phyloP scores from a whole-genome alignment of 2,113 vertebrate genomes.

The Aldabrachelys gigantea region DNA sequence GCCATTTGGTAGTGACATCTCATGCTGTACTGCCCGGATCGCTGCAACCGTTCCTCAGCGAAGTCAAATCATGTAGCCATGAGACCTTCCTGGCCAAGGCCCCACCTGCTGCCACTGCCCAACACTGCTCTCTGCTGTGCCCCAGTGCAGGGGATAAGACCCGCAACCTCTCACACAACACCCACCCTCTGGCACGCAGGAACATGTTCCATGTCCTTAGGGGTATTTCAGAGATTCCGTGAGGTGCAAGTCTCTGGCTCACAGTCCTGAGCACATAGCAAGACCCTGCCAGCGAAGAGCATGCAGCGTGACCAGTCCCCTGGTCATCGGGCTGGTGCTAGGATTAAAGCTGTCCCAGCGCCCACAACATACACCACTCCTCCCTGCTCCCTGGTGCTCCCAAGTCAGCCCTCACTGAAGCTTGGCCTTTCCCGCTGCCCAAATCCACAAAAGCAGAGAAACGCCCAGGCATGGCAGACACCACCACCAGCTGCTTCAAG shows the following conservation, averaged over 20 bases:
- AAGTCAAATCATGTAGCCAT: neutral
- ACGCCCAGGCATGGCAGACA: neutral
- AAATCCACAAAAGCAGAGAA: constrained; percentile 70
- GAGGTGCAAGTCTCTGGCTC: neutral
- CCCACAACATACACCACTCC: neutral
- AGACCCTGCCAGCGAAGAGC: neutral
- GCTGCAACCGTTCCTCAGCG: neutral
- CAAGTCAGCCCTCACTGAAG: neutral
- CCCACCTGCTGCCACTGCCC: too few species aligned
- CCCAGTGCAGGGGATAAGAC: too few species aligned
- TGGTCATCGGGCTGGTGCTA: neutral
- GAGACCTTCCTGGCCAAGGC: neutral
- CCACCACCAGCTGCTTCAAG: constrained; percentile 85
- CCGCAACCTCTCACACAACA: neutral
- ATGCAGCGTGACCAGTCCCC: neutral
- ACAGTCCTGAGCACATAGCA: neutral
- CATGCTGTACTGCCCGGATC: too few species aligned
- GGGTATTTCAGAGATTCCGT: neutral
- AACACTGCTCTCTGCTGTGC: neutral
- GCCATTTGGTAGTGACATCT: neutral
- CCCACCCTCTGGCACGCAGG: too few species aligned
- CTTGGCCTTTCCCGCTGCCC: neutral
- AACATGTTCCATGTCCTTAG: neutral
- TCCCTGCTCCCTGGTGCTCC: neutral
- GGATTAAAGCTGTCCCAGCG: neutral